Evolutionary conservation across 2,113 vertebrate species (phyloP).

Genomic region (Mustelus asterias): DNA sequence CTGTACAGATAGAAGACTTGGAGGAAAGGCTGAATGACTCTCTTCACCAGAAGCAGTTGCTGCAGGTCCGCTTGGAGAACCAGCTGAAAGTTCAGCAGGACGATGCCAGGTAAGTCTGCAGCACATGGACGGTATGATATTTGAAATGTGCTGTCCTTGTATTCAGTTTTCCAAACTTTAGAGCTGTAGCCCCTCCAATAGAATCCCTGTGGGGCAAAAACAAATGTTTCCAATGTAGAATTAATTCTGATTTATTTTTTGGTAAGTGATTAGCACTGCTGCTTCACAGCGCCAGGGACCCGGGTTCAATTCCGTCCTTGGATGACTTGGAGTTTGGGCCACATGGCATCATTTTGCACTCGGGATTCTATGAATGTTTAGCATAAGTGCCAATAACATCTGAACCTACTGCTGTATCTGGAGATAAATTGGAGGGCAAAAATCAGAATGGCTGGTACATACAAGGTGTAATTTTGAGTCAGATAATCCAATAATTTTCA

Average conservation of each 20-base stretch:
- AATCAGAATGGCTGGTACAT: no score
- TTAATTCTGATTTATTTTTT: neutral
- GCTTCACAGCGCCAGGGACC: no score
- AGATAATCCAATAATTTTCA: neutral
- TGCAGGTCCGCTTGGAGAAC: constrained; percentile 81
- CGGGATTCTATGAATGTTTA: neutral
- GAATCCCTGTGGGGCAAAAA: neutral
- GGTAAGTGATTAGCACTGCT: neutral
- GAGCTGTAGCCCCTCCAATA: neutral
- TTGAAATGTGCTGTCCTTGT: neutral
- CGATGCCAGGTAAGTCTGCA: constrained; percentile 70
- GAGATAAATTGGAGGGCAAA: neutral
- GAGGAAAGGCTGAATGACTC: constrained; percentile 89
- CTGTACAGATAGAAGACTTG: constrained; percentile 77
- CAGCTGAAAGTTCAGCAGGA: constrained; percentile 85
- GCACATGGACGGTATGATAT: neutral
- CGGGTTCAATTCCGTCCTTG: no score
- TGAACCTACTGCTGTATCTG: neutral
- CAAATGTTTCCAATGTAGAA: neutral
- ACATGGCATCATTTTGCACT: no score
- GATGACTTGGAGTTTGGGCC: no score
- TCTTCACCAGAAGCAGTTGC: constrained; percentile 82
- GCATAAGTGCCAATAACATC: neutral
- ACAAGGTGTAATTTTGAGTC: neutral
- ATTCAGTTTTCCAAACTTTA: neutral